Evolutionary conservation across 2,797 vertebrate genomes (phyloP).

Genomic region (Sebastes matsubarae): DNA sequence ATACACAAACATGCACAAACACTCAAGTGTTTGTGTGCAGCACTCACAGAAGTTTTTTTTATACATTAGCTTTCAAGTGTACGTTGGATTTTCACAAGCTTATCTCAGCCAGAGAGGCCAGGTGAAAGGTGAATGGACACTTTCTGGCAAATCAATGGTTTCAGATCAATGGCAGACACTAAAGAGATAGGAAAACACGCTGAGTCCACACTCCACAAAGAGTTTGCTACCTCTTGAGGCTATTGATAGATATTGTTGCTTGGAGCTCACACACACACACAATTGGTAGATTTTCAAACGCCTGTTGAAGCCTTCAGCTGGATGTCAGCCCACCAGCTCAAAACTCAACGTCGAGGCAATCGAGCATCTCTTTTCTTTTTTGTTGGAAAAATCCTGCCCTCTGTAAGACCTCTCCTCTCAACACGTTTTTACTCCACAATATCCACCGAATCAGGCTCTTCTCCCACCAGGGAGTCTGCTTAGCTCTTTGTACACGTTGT

Average conservation of each 20-base stretch:
- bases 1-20: not conserved
- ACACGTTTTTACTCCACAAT: not conserved
- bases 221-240: slow-evolving; percentile 41
- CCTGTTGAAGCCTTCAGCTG: not conserved
- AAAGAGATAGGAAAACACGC: slow-evolving; percentile 35
- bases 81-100: slow-evolving; percentile 18
- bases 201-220: slow-evolving; percentile 46
- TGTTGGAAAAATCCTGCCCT: slow-evolving; percentile 3
- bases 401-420: slow-evolving; percentile 3
- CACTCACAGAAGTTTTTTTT: slow-evolving; percentile 11
- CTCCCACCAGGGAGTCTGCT: not conserved
- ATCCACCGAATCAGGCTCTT: not conserved
- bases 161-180: slow-evolving; percentile 57
- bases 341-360: not conserved
- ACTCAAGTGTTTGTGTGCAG: not conserved
- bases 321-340: not conserved
- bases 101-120: slow-evolving; percentile 37
- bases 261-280: not conserved
- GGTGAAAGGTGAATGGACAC: slow-evolving; percentile 48
- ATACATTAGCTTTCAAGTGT: not conserved
- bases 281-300: not conserved
- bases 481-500: slow-evolving; percentile 3
- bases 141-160: slow-evolving; percentile 51
- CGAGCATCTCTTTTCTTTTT: not conserved
- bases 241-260: slow-evolving; percentile 36